A percentile compares a stretch with the other conserved stretches of the same genome.
These are phyloP conservation scores for Microplitis manilae DNA, from an alignment of 2,888 invertebrate species.

Conservation along the genomic window DNA sequence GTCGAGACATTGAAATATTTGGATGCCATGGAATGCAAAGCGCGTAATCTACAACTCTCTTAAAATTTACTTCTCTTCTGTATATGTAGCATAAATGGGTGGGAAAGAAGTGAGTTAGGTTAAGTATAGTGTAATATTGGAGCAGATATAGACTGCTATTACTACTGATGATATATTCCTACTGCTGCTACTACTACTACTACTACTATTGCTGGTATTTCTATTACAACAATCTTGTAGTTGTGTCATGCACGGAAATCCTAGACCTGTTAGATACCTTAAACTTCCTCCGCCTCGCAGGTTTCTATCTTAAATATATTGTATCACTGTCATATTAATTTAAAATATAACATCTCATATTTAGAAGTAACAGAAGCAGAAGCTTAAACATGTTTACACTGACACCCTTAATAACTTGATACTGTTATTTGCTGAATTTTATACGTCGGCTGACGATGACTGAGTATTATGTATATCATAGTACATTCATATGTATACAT, in stretches of 20 bases:
- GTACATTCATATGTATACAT: neutral
- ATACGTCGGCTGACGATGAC: neutral
- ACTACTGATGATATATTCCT: too few relatives aligned
- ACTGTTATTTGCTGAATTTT: neutral
- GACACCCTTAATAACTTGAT: constrained; percentile 1
- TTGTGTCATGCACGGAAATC: too few relatives aligned
- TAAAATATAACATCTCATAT: neutral
- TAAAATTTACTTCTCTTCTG: constrained; percentile 52
- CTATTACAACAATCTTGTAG: too few relatives aligned
- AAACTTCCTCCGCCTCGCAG: too few relatives aligned
- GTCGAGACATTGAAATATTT: constrained; percentile 43
- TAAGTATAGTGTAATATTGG: too few relatives aligned
- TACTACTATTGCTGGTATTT: too few relatives aligned
- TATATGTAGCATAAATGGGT: constrained; percentile 18
- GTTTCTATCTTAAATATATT: too few relatives aligned
- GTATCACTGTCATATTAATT: constrained; percentile 18
- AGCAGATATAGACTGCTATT: too few relatives aligned
- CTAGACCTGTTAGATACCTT: too few relatives aligned
- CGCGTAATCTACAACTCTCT: constrained; percentile 63
- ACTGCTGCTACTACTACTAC: too few relatives aligned
- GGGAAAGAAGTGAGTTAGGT: too few relatives aligned
- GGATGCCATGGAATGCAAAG: constrained; percentile 43
- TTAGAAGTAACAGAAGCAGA: neutral
- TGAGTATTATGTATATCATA: neutral
- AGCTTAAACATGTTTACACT: neutral